Percentiles rank a stretch among this genome's conserved stretches.
Evolutionary conservation across 2,113 vertebrate species (phyloP).

Genomic region (Aythya baeri): DNA sequence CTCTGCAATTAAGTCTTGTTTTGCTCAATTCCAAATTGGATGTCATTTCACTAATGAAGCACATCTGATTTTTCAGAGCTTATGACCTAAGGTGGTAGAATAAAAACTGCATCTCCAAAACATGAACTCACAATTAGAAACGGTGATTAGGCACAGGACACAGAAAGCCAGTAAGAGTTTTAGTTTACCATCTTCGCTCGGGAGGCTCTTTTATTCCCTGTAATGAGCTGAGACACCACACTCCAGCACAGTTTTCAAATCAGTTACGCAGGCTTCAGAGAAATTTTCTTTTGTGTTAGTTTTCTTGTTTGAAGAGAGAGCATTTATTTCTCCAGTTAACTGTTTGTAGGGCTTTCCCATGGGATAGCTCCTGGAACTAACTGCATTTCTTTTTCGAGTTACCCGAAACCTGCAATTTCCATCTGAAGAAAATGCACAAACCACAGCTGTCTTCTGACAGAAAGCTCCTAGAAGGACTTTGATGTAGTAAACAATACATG

Average conservation of each 20-base stretch:
- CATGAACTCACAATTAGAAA: neutral
- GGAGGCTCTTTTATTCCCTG: neutral
- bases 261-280: neutral
- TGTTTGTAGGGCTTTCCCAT: neutral
- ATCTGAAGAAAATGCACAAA: neutral
- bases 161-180: neutral
- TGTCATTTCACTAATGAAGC: slow-evolving; percentile 8
- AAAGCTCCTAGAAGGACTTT: neutral
- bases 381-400: neutral
- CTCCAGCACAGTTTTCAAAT: neutral
- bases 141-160: neutral
- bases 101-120: neutral
- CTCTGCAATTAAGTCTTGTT: slow-evolving; percentile 9
- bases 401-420: neutral
- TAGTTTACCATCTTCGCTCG: neutral
- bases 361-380: neutral
- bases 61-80: neutral
- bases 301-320: neutral
- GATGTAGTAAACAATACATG: slow-evolving; percentile 2
- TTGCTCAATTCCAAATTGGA: neutral
- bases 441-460: neutral
- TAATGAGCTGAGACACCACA: neutral
- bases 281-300: neutral
- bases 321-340: neutral
- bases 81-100: neutral